phyloP scores from a whole-genome alignment of 2,888 invertebrate genomes.

The Leptarthrus brevirostris region DNA sequence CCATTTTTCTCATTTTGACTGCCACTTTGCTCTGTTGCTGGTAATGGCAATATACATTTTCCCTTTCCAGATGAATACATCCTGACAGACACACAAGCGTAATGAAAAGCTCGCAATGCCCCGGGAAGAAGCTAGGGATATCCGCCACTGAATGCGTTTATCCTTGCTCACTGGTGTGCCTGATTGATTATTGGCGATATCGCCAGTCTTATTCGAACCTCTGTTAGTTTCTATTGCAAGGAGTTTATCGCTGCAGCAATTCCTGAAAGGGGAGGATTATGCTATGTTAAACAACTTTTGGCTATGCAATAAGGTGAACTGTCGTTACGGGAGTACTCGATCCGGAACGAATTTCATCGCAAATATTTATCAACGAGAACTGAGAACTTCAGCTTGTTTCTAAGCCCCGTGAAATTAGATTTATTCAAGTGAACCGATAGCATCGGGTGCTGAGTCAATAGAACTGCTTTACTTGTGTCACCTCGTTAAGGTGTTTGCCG shows the following conservation, averaged over 20 bases:
- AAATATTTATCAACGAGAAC: background rate
- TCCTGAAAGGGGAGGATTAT: background rate
- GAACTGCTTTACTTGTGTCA: background rate
- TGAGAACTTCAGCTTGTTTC: background rate
- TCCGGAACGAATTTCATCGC: background rate
- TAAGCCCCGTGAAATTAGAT: background rate
- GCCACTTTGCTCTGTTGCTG: background rate
- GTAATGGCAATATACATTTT: background rate
- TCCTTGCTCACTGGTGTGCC: background rate
- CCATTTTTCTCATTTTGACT: constrained; percentile 37
- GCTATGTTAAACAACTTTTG: background rate
- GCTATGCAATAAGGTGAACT: background rate
- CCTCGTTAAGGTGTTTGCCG: background rate
- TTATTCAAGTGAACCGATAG: background rate
- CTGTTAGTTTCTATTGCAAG: background rate
- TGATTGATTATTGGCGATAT: constrained; percentile 15
- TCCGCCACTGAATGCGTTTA: background rate
- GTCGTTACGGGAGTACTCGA: background rate
- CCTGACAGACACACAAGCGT: constrained; percentile 5
- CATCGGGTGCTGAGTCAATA: background rate
- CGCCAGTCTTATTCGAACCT: background rate
- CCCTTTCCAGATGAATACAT: constrained; percentile 9
- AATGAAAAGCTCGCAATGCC: constrained; percentile 5
- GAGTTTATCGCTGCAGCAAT: background rate
- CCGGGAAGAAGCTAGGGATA: background rate